Evolutionary conservation across 1,140 invertebrate species (phyloP).

Genomic region (Heliothis virescens): DNA sequence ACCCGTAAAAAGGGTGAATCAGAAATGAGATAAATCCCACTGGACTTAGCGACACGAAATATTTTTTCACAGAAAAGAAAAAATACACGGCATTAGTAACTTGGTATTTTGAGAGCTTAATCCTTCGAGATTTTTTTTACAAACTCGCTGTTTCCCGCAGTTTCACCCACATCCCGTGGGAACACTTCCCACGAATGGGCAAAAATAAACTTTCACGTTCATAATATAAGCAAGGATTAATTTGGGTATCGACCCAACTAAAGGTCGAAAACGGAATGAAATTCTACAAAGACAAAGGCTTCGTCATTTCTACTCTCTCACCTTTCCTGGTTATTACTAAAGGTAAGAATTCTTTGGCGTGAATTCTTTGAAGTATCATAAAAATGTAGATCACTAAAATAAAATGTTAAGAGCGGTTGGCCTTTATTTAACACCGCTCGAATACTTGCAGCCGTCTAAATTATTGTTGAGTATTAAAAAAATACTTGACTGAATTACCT

Average conservation of each 20-base stretch:
- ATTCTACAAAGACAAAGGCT: conserved; percentile 45
- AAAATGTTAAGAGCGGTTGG: conserved; percentile 44
- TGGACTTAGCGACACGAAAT: conserved; percentile 27
- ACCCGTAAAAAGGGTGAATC: conserved; percentile 46
- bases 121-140: conserved; percentile 28
- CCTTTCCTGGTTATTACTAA: conserved; percentile 51
- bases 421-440: not conserved
- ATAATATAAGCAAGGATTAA: not conserved
- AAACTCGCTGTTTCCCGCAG: not conserved
- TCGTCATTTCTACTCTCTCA: conserved; percentile 31
- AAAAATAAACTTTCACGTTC: no score
- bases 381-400: conserved; percentile 53
- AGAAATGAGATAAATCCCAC: conserved; percentile 44
- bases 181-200: no score
- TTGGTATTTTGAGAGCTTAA: conserved; percentile 1
- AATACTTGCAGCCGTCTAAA: not conserved
- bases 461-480: not conserved
- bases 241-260: conserved; percentile 17
- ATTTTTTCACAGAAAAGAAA: conserved; percentile 20
- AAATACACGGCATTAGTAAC: conserved; percentile 9
- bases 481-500: not conserved
- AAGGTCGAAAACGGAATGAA: conserved; percentile 30
- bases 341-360: conserved; percentile 49
- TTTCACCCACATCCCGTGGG: no score
- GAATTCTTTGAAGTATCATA: conserved; percentile 59